Evolutionary conservation across 2,113 vertebrate genomes (phyloP).

Genomic region (Zosterops japonicus): DNA sequence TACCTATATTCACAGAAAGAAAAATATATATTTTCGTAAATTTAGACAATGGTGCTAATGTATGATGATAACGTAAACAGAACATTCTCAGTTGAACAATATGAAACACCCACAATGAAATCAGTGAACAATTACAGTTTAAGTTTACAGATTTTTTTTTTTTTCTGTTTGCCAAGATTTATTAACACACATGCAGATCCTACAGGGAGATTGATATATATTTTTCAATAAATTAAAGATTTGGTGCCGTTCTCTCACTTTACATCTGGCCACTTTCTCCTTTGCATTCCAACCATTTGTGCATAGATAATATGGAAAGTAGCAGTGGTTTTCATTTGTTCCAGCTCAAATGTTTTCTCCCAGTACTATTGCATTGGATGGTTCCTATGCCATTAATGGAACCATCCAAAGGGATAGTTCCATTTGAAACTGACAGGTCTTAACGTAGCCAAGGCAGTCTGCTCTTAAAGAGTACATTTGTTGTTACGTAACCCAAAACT

Average conservation of each 20-base stretch:
- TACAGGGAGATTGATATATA: fast-evolving
- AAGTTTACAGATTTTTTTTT: neutral
- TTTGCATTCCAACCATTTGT: neutral
- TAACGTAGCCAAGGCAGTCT: neutral
- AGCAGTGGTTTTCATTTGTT: neutral
- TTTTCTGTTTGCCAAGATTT: neutral
- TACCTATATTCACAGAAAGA: neutral
- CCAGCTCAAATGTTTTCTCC: neutral
- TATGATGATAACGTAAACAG: neutral
- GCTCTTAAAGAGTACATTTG: neutral
- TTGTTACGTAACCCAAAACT: neutral
- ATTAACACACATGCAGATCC: neutral
- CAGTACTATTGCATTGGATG: neutral
- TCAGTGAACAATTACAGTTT: neutral
- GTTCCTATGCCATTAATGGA: neutral
- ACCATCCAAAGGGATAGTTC: no score
- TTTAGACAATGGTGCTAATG: neutral
- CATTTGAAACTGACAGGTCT: neutral
- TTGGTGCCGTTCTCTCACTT: neutral
- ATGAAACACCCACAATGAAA: neutral
- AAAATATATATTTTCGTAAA: neutral
- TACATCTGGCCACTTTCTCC: neutral
- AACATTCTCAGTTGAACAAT: neutral
- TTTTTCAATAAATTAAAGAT: neutral
- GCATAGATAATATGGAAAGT: neutral